A percentile compares a stretch with the other conserved stretches of the same genome.
Evolutionary conservation across 2,888 invertebrate genomes (phyloP).

Genomic region (Pandemis cinnamomeana): DNA sequence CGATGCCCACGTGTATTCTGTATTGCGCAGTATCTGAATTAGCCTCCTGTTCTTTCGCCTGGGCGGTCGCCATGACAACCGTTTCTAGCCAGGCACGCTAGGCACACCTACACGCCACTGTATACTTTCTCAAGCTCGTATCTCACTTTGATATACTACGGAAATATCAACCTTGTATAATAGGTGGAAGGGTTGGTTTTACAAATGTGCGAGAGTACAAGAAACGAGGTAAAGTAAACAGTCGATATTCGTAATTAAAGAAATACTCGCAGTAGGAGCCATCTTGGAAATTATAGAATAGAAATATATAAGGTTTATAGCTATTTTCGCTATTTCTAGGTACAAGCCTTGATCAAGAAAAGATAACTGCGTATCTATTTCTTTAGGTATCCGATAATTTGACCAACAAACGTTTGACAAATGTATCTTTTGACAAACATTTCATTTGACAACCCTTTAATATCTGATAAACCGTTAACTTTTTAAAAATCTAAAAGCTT

Average conservation of each 20-base stretch:
- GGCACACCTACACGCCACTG: neutral
- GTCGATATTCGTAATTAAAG: neutral
- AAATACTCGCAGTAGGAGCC: neutral
- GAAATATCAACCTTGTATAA: neutral
- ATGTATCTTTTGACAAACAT: no score
- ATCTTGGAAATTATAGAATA: neutral
- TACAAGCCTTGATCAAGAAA: neutral
- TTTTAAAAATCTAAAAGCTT: no score
- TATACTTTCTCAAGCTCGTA: neutral
- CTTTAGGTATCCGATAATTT: no score
- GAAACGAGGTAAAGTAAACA: neutral
- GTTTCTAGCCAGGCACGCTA: neutral
- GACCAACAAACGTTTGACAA: no score
- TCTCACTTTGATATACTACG: neutral
- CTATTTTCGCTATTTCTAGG: neutral
- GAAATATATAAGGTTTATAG: neutral
- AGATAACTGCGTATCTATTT: neutral
- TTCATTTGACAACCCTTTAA: no score
- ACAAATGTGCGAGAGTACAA: neutral
- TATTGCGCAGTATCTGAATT: neutral
- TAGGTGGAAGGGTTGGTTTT: neutral
- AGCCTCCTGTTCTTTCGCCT: constrained; percentile 40
- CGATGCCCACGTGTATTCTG: neutral
- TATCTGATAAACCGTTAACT: no score
- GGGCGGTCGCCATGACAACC: constrained; percentile 57